A percentile compares a stretch with the other conserved stretches of the same genome.
Evolutionary conservation across 1,140 invertebrate genomes (phyloP).

Genomic region (Diabrotica undecimpunctata): DNA sequence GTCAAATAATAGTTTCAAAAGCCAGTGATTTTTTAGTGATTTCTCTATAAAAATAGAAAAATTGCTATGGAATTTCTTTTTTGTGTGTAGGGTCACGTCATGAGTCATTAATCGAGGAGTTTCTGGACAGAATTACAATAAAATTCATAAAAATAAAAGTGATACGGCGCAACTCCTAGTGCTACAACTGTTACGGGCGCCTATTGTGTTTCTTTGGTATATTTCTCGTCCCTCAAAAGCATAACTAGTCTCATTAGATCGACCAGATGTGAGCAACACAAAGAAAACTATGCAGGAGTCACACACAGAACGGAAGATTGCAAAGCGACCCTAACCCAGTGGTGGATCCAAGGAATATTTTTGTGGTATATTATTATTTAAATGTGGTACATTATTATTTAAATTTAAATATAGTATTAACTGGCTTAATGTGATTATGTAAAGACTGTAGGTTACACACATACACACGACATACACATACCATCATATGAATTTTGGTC

Average conservation of each 20-base stretch:
- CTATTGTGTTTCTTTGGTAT: constrained; percentile 12
- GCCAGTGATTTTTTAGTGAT: no score
- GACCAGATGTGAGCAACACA: constrained; percentile 15
- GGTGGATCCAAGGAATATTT: neutral
- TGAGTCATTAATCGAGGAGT: constrained; percentile 5
- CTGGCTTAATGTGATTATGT: no score
- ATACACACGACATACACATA: no score
- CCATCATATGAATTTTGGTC: no score
- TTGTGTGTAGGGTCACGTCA: no score
- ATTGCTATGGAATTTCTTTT: no score
- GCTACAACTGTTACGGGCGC: constrained; percentile 12
- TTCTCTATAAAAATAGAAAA: no score
- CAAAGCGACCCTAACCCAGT: neutral
- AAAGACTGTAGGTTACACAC: no score
- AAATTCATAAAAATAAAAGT: constrained; percentile 15
- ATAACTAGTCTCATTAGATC: constrained; percentile 19
- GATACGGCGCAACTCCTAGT: constrained; percentile 4
- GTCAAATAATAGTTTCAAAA: no score
- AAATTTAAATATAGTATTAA: no score
- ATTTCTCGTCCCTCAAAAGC: constrained; percentile 18
- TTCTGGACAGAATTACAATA: neutral
- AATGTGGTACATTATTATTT: no score
- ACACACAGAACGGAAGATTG: constrained; percentile 6
- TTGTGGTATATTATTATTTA: neutral
- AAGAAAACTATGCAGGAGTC: constrained; percentile 11